Base-by-base conservation (phyloP, 2,113 vertebrate genomes). In the Sula dactylatra region DNA sequence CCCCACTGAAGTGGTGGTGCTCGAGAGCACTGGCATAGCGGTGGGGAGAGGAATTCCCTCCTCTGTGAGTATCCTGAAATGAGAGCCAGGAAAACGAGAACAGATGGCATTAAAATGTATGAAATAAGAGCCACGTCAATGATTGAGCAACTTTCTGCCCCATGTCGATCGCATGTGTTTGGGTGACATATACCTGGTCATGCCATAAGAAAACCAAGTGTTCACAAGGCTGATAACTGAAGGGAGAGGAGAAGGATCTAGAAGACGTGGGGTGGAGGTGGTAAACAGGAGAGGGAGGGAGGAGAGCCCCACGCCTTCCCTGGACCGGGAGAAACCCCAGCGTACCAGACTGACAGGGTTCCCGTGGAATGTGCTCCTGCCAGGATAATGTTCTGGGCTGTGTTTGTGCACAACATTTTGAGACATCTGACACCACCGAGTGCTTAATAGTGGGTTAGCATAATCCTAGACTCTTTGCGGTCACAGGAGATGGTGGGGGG, bases 381-480 rank as follows among this genome's bases (percentile, higher is more conserved):
- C 84, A 93, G 70, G 76, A 93, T 83, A 88, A 94, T 76, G 80
- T 82, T 50, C 74, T 81, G 40, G 49, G 42, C 55, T 88, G 47
- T 62, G 86, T 86, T 86, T 93, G 56, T 82, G 61, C 76, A 54
- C 86, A 66, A 13, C 54, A 83, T 93, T 93, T 83, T 7, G 5
- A 89, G 87, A 76, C 76, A 91, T 86, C 86, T 86, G 92, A 86
- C 77, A 91, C 87, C 92, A 84, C 24, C 5, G 5, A 72, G 72
- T 17, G 21, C n/a, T 83, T 72, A 82, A 77, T 40, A 72, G 76
- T 20, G 70, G 86, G 92, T 89, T 83, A 94, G 85, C 27, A 77
- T 49, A 72, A 72, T 65, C 71, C 58, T 13, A 40, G 86, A 36
- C 42, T 80, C 83, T 66, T 34, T 80, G 87, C 2, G 47, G 90